Conservation (phyloP, 2,113 vertebrate genomes). For the Heloderma charlesbogerti region DNA sequence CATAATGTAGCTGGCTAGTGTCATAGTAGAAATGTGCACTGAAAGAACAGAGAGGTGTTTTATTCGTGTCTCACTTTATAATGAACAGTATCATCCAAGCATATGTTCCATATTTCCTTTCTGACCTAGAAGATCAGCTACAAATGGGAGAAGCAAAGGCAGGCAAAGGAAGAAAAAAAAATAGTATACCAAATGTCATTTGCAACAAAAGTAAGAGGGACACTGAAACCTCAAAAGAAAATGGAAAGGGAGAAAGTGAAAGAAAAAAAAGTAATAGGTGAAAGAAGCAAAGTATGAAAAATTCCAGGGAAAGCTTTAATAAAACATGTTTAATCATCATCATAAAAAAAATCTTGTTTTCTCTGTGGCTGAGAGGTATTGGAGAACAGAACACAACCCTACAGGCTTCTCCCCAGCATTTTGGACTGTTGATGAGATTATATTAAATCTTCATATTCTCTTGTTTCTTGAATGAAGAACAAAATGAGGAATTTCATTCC, state of each 20-base stretch:
- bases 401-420: conserved; percentile 45
- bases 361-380: conserved; percentile 55
- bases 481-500: conserved; percentile 64
- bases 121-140: conserved; percentile 10
- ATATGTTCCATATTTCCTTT: conserved; percentile 15
- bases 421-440: conserved; percentile 61
- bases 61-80: conserved; percentile 25
- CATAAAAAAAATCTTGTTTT: conserved; percentile 31
- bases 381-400: conserved; percentile 40
- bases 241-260: conserved; percentile 26
- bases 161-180: conserved; percentile 1
- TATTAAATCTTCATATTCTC: conserved; percentile 73
- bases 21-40: neutral
- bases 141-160: conserved; percentile 37
- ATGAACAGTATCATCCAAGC: neutral
- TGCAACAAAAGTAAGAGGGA: conserved; percentile 42
- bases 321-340: conserved; percentile 63
- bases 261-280: conserved; percentile 19
- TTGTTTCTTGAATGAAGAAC: conserved; percentile 66
- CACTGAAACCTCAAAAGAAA: conserved; percentile 54
- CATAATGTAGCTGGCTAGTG: neutral
- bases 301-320: conserved; percentile 68
- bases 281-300: conserved; percentile 49
- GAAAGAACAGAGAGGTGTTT: conserved; percentile 44
- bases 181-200: conserved; percentile 31